Evolutionary conservation across 2,113 vertebrate species (phyloP).

Genomic region (Sebastes schlegelii): DNA sequence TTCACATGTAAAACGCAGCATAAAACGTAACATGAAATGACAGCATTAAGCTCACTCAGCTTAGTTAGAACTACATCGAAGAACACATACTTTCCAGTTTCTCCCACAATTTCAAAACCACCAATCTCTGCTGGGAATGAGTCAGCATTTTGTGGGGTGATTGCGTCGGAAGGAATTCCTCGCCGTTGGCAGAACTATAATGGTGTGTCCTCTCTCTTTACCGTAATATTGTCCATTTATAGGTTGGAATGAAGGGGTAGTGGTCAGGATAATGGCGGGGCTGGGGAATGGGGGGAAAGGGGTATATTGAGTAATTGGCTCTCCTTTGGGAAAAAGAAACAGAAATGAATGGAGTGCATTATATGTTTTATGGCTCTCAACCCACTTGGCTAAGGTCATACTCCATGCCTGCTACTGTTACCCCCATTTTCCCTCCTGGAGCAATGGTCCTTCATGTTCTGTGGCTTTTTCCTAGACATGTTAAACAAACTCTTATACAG

Average conservation of each 20-base stretch:
- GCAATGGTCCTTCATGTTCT: slow-evolving; percentile 36
- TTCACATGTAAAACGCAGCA: slow-evolving; percentile 28
- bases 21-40: slow-evolving; percentile 9
- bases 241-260: slow-evolving; percentile 68
- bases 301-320: slow-evolving; percentile 68
- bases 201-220: slow-evolving; percentile 73
- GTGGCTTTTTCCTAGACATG: slow-evolving; percentile 36
- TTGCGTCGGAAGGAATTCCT: slow-evolving; percentile 80
- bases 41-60: slow-evolving; percentile 24
- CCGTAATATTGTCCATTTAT: slow-evolving; percentile 79
- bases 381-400: slow-evolving; percentile 67
- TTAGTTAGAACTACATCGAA: slow-evolving; percentile 35
- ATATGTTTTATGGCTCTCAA: slow-evolving; percentile 68
- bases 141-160: slow-evolving; percentile 78
- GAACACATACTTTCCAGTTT: slow-evolving; percentile 42
- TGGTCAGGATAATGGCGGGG: slow-evolving; percentile 73
- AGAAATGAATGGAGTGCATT: slow-evolving; percentile 76
- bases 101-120: slow-evolving; percentile 60
- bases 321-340: slow-evolving; percentile 73
- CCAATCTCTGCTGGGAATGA: slow-evolving; percentile 65
- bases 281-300: slow-evolving; percentile 48
- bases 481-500: slow-evolving; percentile 37
- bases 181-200: slow-evolving; percentile 66
- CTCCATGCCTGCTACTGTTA: slow-evolving; percentile 53
- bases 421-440: slow-evolving; percentile 49